Base-by-base conservation (phyloP, 2,797 vertebrate genomes). In the Varecia variegata region DNA sequence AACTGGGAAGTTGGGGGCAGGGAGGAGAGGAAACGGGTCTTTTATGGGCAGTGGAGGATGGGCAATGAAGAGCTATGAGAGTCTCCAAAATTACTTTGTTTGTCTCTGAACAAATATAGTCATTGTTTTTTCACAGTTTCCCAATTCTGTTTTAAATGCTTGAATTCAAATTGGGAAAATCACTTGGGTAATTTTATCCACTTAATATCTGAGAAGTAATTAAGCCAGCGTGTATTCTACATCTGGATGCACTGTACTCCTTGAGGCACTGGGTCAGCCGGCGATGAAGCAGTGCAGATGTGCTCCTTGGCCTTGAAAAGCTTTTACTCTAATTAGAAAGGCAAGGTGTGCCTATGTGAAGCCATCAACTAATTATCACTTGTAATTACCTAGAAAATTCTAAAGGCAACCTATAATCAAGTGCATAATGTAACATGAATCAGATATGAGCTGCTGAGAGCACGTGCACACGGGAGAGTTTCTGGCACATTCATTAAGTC, bases 311-410 rank as follows among this genome's bases (percentile, higher is more conserved):
- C 71, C 70, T 77, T 52, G 9, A 58, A 81, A 90, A 70, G 10
- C 58, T 65, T 67, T 88, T 43, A 65, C 14, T 67, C 20, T 56
- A 71, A 58, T 38, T 45, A n/a, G 27, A 54, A 86, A 84, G 32
- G 52, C 40, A 71, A 32, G 21, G 32, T 60, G 21, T 62, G 40
- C 7, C 40, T 73, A 15, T 18, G 5, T 2, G 43, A 90, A 89
- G 54, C 47, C 67, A 12, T 21, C 80, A 71, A 43, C 73, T 45
- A 62, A 35, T 79, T 56, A 9, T 45, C 68, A 56, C 32, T 73
- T 54, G 23, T 25, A 58, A 18, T 93, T 85, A 90, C 68, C 83
- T 82, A 73, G 79, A 88, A 95, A 68, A 73, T 74, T 83, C 68
- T 62, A 86, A 45, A 79, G 76, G 40, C 52, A 68, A 1, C 73